Base-by-base conservation (phyloP, 2,113 vertebrate genomes). In the Cavia porcellus region DNA sequence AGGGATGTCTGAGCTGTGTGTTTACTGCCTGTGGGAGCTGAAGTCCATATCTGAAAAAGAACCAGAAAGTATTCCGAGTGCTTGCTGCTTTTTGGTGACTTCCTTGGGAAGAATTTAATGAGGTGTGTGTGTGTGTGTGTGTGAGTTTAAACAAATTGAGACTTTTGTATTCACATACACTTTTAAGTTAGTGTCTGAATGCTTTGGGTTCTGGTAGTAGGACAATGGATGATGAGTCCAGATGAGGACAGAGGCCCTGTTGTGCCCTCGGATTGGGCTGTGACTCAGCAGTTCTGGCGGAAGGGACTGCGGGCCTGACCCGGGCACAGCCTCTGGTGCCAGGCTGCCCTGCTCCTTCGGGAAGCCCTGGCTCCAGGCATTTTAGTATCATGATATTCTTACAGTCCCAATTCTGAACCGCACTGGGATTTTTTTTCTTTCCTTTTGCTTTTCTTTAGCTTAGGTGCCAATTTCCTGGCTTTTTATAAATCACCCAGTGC, bases 221-320 rank as follows among this genome's bases (percentile, higher is more conserved):
- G 55, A 95, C 86, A 83, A 45, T 57, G 70, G 28, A 17, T 13
- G 52, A 45, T 52, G 20, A 42, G 91, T 94, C 62, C 89, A 84
- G 91, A 38, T 85, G 38, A 68, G 45, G 75, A 59, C 55, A 42
- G 59, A 74, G 83, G 62, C 28, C 52, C 85, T 74, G 13, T 50
- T 75, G 70, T 47, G 19, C 94, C 97, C 97, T 97, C 95, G 81
- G 87, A 92, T 92, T 97, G 94, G 75, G 50, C 62, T 55, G 75
- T 96, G 97, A 97, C 86, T 98, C 97, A 94, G 96, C 97, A 97
- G 86, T 92, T 77, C 59, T 0, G 20, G 86, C 92, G 77, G 94
- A 75, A 95, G 88, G 80, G 95, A 89, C 92, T 89, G 52, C 87
- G 57, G 0, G 66, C 92, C 96, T 96, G 95, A 96, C 96, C 96